Conservation (phyloP, 2,113 vertebrate species). For the Atrichornis clamosus region DNA sequence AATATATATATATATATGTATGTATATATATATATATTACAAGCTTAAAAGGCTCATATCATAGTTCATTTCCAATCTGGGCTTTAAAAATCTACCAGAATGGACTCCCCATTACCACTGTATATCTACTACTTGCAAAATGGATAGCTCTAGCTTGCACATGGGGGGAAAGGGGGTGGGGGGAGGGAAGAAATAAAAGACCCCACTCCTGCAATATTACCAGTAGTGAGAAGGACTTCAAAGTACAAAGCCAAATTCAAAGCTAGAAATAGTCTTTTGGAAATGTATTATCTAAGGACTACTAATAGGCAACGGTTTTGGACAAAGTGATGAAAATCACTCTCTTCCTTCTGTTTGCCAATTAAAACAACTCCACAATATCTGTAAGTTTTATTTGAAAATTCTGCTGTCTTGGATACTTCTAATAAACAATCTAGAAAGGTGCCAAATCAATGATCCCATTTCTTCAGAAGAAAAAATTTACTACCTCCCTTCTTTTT, state of each 20-base stretch:
- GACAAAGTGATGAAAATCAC: background rate
- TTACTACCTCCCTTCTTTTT: background rate
- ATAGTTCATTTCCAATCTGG: constrained; percentile 71
- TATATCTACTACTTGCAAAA: background rate
- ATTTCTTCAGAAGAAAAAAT: background rate
- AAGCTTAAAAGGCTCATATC: constrained; percentile 68
- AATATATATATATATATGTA: constrained; percentile 28
- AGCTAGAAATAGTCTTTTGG: background rate
- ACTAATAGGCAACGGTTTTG: background rate
- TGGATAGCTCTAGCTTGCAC: background rate
- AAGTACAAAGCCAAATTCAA: constrained; percentile 14
- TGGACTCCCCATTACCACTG: constrained; percentile 27
- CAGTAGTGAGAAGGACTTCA: background rate
- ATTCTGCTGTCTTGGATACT: background rate
- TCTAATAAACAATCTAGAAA: background rate
- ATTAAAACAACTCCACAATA: background rate
- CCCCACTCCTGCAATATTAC: background rate
- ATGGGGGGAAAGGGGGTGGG: background rate
- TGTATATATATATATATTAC: constrained; percentile 52
- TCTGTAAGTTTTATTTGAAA: background rate
- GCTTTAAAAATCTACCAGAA: constrained; percentile 47
- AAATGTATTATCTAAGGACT: background rate
- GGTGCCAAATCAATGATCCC: background rate
- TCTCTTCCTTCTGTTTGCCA: background rate
- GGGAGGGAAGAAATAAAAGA: background rate